Evolutionary conservation across 2,113 vertebrate genomes (phyloP).

Genomic region (Conger conger): DNA sequence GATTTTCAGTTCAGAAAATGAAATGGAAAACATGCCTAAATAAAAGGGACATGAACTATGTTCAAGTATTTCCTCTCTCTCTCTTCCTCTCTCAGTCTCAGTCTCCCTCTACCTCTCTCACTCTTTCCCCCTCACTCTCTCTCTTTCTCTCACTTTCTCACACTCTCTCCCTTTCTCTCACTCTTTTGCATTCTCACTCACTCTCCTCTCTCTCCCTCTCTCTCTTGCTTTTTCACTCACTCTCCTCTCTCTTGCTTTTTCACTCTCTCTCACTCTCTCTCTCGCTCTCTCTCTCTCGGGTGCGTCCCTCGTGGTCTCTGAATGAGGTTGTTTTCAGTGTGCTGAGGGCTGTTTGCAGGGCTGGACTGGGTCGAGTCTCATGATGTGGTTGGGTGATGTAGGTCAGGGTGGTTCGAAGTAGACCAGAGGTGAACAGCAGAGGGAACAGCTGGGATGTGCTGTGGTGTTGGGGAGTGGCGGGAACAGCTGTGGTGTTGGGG

Average conservation of each 20-base stretch:
- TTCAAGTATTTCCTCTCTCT: neutral
- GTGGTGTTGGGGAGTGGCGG: too few relatives aligned
- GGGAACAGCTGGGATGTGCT: neutral
- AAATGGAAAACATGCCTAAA: too few relatives aligned
- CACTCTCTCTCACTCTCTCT: neutral
- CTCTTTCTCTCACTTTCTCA: too few relatives aligned
- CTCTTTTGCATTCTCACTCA: too few relatives aligned
- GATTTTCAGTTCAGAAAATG: too few relatives aligned
- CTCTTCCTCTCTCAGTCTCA: too few relatives aligned
- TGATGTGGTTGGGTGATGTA: neutral
- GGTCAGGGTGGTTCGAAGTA: conserved; percentile 11
- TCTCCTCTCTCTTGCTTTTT: neutral
- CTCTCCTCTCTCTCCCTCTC: neutral
- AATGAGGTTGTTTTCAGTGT: neutral
- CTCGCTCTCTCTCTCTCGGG: neutral
- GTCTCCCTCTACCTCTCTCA: too few relatives aligned
- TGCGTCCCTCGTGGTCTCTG: neutral
- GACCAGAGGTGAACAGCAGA: neutral
- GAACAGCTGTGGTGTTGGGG: too few relatives aligned
- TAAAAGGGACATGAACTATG: too few relatives aligned
- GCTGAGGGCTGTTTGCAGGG: neutral
- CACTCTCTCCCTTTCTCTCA: too few relatives aligned
- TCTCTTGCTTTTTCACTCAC: neutral
- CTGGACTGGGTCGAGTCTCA: neutral
- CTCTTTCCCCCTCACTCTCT: too few relatives aligned